Base-by-base conservation (phyloP, 2,113 vertebrate genomes). In the Ctenomys sociabilis region DNA sequence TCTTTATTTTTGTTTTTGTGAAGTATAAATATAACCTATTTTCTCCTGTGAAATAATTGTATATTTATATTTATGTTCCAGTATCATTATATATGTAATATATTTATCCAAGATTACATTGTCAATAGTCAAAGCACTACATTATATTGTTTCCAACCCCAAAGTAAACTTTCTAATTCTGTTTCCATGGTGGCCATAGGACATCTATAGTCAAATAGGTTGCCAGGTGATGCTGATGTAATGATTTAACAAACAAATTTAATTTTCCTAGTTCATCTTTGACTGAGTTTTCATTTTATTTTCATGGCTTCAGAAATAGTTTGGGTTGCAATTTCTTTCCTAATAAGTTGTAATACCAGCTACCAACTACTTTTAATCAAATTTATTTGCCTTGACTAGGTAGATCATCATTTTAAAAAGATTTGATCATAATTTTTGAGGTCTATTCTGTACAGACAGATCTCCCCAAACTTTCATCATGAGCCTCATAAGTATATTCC, bases 231-330 rank as follows among this genome's bases (percentile, higher is more conserved):
- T 80, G 63, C 37, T 80, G 68, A 85, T 30, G 10, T 75, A 45
- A 83, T 64, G 6, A 26, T 88, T 72, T 77, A 92, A 81, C 22
- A 68, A 70, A 59, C 0, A 28, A 81, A 91, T 88, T 61, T 90
- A n/a, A 75, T 68, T 88, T 91, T 85, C 22, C 16, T 64, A 43
- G 28, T 78, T 78, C 73, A 22, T 17, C 30, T 37, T 72, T 73
- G 45, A 5, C 7, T 91, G 54, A 80, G 7, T 88, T 91, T 17
- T 95, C 81, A 90, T 52, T 86, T 96, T 30, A 64, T 88, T 88
- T 64, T 93, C 78, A 45, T 57, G 37, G 30, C 28, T 82, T 75
- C 73, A 52, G 30, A 72, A 3, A 14, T 68, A 21, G 7, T 82
- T 82, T 91, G 22, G 5, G 24, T 86, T 52, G 22, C 7, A 9